Conservation (phyloP, 2,113 vertebrate species). For the Ranitomeya imitator region DNA sequence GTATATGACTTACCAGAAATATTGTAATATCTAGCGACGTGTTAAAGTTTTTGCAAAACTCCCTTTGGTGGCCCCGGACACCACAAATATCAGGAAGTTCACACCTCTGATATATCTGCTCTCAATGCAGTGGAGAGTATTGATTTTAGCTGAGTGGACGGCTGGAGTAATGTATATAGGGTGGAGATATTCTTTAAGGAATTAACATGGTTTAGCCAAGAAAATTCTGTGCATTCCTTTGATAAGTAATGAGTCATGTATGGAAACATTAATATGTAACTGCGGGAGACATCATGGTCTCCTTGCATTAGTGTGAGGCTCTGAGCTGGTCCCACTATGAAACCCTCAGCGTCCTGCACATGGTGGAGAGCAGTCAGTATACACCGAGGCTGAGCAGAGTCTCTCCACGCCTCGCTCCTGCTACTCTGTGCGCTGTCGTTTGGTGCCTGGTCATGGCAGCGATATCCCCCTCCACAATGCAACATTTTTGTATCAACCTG, state of each 20-base stretch:
- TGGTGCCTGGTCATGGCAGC: no score
- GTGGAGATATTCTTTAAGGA: conserved; percentile 11
- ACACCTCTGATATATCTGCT: neutral
- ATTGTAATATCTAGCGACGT: neutral
- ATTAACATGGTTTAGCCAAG: neutral
- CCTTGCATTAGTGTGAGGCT: neutral
- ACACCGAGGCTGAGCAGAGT: no score
- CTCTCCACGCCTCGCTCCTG: no score
- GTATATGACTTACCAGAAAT: neutral
- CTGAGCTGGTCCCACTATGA: neutral
- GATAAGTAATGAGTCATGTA: neutral
- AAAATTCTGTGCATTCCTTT: neutral
- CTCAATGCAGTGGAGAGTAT: neutral
- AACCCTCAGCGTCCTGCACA: neutral
- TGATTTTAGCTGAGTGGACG: neutral
- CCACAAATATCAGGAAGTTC: neutral
- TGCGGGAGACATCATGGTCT: neutral
- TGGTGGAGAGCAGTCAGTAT: no score
- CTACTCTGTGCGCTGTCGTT: no score
- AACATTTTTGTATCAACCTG: no score
- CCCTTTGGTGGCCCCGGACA: neutral
- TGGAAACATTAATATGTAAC: neutral
- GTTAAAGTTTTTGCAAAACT: neutral
- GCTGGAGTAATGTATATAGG: neutral
- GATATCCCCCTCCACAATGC: no score